Evolutionary conservation across 2,113 vertebrate species (phyloP), one percentile per base, ranked within the genome.

Genomic region (Bufo bufo): DNA sequence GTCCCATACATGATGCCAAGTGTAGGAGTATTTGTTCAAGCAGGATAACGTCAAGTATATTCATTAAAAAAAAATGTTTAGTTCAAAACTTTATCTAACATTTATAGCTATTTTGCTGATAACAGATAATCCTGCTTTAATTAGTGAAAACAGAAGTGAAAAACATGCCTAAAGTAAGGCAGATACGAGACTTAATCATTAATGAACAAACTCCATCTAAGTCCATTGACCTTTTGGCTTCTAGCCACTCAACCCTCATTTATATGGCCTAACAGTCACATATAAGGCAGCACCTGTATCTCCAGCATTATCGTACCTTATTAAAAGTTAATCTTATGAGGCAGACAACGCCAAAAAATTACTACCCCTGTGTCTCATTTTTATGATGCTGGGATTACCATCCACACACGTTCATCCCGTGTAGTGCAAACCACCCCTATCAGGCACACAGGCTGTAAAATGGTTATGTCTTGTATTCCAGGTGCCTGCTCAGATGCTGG

Each of bases 371-470:
- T 82, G 61, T 66, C 81, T 82, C 45, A 6, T 23, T 82, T 82
- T 82, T 82, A 82, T 82, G 61, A 50, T 82, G 14, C 81, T 66
- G 59, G 61, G 81, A 82, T 82, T 82, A 82, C 47, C 16, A 14
- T 82, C 16, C 17, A 59, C 20, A 11, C 45, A 82, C 4, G 59
- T 82, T 82, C 59, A 47, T 65, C 47, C 58, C 50, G 49, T 71
- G n/a, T 4, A 69, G 4, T 23, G 50, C 47, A 23, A 83, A 69
- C 17, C 61, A 52, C 16, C 19, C 59, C 82, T 83, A 69, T 52
- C 82, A 83, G 23, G 45, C 33, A 82, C 58, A 33, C 13, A 84
- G 82, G 16, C 20, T 84, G 59, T 84, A 72, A 84, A 84, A 84
- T 84, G 66, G 63, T 84, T 84, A 58, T 72, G 50, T 50, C 43